Conservation (phyloP, 2,888 invertebrate species). For the Nipponacmea schrenckii region DNA sequence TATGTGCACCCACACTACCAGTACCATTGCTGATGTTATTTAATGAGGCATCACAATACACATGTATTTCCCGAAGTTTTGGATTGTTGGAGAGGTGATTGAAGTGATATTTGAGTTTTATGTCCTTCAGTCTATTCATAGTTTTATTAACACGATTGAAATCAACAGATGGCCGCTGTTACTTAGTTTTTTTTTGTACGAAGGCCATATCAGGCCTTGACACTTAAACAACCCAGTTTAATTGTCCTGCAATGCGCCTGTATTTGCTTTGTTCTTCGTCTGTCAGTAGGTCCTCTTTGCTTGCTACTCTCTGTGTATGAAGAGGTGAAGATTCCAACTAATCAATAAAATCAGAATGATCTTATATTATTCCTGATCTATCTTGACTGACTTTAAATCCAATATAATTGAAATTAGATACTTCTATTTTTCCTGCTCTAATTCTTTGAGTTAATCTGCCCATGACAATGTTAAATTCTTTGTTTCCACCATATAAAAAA, state of each 20-base stretch:
- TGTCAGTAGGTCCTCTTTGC: constrained; percentile 12
- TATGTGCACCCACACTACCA: background rate
- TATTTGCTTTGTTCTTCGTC: constrained; percentile 18
- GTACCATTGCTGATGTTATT: background rate
- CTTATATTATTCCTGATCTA: constrained; percentile 14
- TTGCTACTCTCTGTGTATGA: background rate
- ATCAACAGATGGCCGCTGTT: background rate
- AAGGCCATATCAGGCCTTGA: background rate
- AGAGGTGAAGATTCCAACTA: background rate
- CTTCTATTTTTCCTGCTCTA: constrained; percentile 32
- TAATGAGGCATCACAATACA: background rate
- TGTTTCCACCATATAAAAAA: constrained; percentile 40
- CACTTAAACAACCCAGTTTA: background rate
- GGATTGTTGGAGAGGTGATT: background rate
- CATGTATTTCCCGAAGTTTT: background rate
- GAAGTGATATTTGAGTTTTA: background rate
- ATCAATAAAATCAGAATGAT: constrained; percentile 21
- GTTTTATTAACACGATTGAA: background rate
- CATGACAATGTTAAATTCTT: constrained; percentile 26
- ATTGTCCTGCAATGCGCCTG: background rate
- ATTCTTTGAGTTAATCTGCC: constrained; percentile 24
- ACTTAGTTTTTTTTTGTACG: background rate
- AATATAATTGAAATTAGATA: constrained; percentile 30
- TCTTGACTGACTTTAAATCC: constrained; percentile 30
- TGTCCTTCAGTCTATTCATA: background rate